phyloP scores from a whole-genome alignment of 2,797 vertebrate species.

The Pseudomugil gertrudae region DNA sequence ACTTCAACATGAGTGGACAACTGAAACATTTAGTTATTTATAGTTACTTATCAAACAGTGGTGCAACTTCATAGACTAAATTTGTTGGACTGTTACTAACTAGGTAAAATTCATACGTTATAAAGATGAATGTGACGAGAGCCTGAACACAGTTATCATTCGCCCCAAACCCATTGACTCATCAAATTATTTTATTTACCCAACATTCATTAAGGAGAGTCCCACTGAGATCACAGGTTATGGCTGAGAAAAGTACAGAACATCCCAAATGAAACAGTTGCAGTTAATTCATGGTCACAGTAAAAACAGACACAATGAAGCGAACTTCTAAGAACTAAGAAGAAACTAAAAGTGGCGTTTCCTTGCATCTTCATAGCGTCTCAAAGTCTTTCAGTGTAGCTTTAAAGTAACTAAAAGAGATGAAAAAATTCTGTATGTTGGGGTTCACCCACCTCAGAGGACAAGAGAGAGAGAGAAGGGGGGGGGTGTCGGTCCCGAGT shows the following conservation, averaged over 20 bases:
- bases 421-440: too few species aligned
- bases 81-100: neutral
- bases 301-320: neutral
- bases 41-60: neutral
- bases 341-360: too few species aligned
- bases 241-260: neutral
- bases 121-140: neutral
- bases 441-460: too few species aligned
- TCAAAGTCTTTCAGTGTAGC: neutral
- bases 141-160: neutral
- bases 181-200: neutral
- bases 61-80: neutral
- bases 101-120: neutral
- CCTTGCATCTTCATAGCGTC: too few species aligned
- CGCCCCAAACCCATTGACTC: neutral
- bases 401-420: neutral
- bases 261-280: too few species aligned
- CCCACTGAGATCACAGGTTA: neutral
- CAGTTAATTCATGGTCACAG: neutral
- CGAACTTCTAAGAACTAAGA: neutral
- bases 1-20: neutral
- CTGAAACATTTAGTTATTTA: neutral
- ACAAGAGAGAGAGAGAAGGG: too few species aligned
- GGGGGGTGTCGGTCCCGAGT: too few species aligned
- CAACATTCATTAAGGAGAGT: neutral